A percentile compares a stretch with the other conserved stretches of the same genome.
Evolutionary conservation across 2,888 invertebrate species (phyloP).

Genomic region (Lottia scabra): DNA sequence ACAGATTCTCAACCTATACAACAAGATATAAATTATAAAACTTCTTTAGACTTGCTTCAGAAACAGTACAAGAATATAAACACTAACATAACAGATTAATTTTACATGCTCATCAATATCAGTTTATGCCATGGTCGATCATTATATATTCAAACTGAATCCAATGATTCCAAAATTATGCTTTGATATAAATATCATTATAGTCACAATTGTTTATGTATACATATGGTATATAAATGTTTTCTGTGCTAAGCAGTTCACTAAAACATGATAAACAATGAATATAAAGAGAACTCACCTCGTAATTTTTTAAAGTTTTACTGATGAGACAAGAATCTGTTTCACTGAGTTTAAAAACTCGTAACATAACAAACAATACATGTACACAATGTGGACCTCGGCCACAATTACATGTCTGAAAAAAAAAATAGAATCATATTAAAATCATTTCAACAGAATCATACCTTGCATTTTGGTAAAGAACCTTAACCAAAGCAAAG

Average conservation of each 20-base stretch:
- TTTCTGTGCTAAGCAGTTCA: neutral
- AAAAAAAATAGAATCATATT: constrained; percentile 23
- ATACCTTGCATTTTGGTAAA: too few species aligned
- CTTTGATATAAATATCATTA: neutral
- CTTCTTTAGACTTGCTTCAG: too few species aligned
- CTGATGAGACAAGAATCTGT: constrained; percentile 67
- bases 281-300: constrained; percentile 56
- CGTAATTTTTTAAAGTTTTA: constrained; percentile 70
- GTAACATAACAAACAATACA: constrained; percentile 71
- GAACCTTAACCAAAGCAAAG: too few species aligned
- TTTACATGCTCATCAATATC: too few species aligned
- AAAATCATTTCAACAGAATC: neutral
- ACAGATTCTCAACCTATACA: constrained; percentile 69
- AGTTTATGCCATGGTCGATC: too few species aligned
- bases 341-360: constrained; percentile 70
- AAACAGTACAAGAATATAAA: too few species aligned
- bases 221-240: neutral
- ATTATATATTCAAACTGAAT: too few species aligned
- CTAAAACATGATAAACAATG: neutral
- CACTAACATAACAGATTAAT: too few species aligned
- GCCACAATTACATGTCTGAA: constrained; percentile 70
- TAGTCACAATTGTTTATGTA: neutral
- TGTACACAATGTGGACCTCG: constrained; percentile 70
- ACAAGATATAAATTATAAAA: constrained; percentile 1
- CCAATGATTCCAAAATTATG: too few species aligned